Percentiles rank a stretch among this genome's conserved stretches.
phyloP scores from a whole-genome alignment of 1,140 invertebrate species.

The Pissodes strobi region DNA sequence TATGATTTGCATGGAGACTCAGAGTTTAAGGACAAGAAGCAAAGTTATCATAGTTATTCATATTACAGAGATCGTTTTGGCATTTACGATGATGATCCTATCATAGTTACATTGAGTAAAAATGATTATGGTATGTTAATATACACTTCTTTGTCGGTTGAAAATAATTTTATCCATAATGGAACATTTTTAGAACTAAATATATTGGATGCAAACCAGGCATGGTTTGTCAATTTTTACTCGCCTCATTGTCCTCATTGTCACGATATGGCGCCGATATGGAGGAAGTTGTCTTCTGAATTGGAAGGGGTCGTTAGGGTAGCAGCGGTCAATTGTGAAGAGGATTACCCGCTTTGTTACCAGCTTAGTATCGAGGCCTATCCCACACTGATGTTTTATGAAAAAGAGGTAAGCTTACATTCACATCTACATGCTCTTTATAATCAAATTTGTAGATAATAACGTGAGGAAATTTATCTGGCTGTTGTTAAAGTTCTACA shows the following conservation, averaged over 20 bases:
- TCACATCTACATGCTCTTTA: no score
- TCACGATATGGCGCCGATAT: slow-evolving; percentile 76
- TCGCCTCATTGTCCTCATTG: slow-evolving; percentile 85
- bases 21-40: slow-evolving; percentile 61
- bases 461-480: no score
- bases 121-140: slow-evolving; percentile 80
- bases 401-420: slow-evolving; percentile 48
- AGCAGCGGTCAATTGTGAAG: slow-evolving; percentile 82
- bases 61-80: slow-evolving; percentile 87
- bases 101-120: slow-evolving; percentile 76
- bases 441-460: no score
- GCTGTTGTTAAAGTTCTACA: no score
- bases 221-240: slow-evolving; percentile 89
- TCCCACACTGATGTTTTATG: slow-evolving; percentile 52
- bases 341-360: slow-evolving; percentile 74
- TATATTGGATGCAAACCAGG: slow-evolving; percentile 61
- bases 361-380: slow-evolving; percentile 61
- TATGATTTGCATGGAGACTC: slow-evolving; percentile 83
- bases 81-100: slow-evolving; percentile 84
- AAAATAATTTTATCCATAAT: neutral
- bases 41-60: slow-evolving; percentile 77
- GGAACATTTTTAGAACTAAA: slow-evolving; percentile 32
- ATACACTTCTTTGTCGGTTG: no score
- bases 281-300: slow-evolving; percentile 76
- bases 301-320: slow-evolving; percentile 72